Base-by-base conservation (phyloP, 1,140 invertebrate species). In the Nasonia longicornis region DNA sequence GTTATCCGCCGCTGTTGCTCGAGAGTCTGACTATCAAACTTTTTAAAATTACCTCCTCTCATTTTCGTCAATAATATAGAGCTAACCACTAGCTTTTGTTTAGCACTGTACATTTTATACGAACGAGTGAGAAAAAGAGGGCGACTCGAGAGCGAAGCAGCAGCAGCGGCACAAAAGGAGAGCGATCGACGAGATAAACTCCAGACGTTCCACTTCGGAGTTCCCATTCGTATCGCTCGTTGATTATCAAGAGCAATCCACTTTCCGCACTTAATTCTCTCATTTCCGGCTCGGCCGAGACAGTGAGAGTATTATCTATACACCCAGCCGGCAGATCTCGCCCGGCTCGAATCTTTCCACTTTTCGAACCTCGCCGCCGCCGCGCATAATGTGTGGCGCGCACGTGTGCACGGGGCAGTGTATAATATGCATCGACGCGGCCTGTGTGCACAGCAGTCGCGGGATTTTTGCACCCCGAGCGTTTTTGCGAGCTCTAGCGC, bases 231-330 rank as follows among this genome's bases (percentile, higher is more conserved):
- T 76, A 76, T 76, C 74, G 35, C 58, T 66, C 35, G 29, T 38
- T 58, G 52, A 76, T 76, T 76, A 76, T 76, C 74, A 66, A 42
- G 74, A 64, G 63, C 74, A 38, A 76, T 76, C 63, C 58, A 66
- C 74, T 76, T 76, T 76, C 74, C 31, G 38, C 38, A 64, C 74
- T 76, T 76, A 66, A 76, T 76, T 76, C 31, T 66, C 74, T 76
- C 74, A 76, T 76, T 76, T 76, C 74, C 74, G 29, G 74, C 31
- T 66, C 35, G 69, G 16, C 3, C 1, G 69, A 58, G 69, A 20
- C 16, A 16, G 12, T 35, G 16, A n/a, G 16, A 11, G 31, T 38
- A 6, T 20, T 63, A 20, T 63, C 4, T 22, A 63, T 16, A 69
- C 11, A 69, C 0, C 26, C 26, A 26, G 63, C 12, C 4, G 12